Evolutionary conservation across 2,113 vertebrate species (phyloP).

Genomic region (Proterorhinus semilunaris): DNA sequence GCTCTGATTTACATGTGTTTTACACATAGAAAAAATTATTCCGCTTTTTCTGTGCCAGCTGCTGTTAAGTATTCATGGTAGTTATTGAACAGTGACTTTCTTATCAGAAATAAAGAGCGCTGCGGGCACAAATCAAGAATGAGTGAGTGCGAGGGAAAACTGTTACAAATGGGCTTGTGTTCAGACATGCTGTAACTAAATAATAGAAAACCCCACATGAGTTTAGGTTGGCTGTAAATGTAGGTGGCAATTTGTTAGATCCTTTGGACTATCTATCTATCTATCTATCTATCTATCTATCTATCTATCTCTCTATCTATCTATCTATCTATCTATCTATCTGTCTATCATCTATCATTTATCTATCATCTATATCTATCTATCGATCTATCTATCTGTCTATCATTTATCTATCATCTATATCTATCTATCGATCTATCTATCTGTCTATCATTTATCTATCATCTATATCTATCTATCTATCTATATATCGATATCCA

Average conservation of each 20-base stretch:
- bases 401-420: too few relatives aligned
- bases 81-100: conserved; percentile 4
- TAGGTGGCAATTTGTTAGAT: not conserved
- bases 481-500: too few relatives aligned
- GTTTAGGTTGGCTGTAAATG: not conserved
- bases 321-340: too few relatives aligned
- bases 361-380: too few relatives aligned
- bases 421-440: too few relatives aligned
- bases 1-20: not conserved
- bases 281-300: too few relatives aligned
- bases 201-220: not conserved
- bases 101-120: not conserved
- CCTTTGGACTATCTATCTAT: too few relatives aligned
- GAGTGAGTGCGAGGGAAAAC: conserved; percentile 5
- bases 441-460: too few relatives aligned
- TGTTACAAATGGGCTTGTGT: conserved; percentile 6
- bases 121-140: conserved; percentile 6
- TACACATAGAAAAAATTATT: not conserved
- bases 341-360: too few relatives aligned
- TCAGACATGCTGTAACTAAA: not conserved
- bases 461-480: too few relatives aligned
- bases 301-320: too few relatives aligned
- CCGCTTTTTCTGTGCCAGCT: not conserved
- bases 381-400: too few relatives aligned
- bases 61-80: not conserved